These are phyloP conservation scores for Pelodytes ibericus DNA, from an alignment of 2,797 vertebrate genomes.

Conservation along the genomic window DNA sequence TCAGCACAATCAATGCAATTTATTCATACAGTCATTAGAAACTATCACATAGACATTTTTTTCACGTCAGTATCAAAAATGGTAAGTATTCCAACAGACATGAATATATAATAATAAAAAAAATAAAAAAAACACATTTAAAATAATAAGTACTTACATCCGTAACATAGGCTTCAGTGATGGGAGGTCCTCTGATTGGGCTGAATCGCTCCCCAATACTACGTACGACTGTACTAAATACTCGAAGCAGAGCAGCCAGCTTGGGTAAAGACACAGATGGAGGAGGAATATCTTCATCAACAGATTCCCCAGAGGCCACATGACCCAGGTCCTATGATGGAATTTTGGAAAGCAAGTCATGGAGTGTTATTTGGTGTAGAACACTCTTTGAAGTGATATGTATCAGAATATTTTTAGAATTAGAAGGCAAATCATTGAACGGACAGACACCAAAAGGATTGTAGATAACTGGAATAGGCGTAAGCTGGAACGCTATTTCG, in stretches of 20 bases:
- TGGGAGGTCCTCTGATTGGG: constrained; percentile 90
- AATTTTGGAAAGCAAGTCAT: background rate
- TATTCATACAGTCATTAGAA: no score
- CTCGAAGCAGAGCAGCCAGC: constrained; percentile 91
- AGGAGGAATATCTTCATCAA: constrained; percentile 95
- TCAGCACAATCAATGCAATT: no score
- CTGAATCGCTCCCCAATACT: constrained; percentile 96
- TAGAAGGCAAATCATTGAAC: background rate
- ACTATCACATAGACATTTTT: no score
- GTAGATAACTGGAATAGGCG: no score
- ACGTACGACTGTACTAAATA: constrained; percentile 98
- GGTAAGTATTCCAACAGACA: no score
- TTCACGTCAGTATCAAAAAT: no score
- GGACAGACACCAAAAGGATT: background rate
- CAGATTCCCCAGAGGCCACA: constrained; percentile 84
- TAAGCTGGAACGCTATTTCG: no score
- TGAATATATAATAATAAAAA: no score
- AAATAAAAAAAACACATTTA: no score
- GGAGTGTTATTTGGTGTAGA: no score
- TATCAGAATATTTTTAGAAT: background rate
- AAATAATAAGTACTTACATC: constrained; percentile 80
- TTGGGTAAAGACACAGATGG: constrained; percentile 95
- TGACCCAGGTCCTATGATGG: constrained; percentile 87
- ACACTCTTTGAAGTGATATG: no score
- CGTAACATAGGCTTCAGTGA: constrained; percentile 91